Evolutionary conservation across 2,113 vertebrate species (phyloP), one percentile per base, ranked within the genome.

Genomic region (Echinops telfairi): DNA sequence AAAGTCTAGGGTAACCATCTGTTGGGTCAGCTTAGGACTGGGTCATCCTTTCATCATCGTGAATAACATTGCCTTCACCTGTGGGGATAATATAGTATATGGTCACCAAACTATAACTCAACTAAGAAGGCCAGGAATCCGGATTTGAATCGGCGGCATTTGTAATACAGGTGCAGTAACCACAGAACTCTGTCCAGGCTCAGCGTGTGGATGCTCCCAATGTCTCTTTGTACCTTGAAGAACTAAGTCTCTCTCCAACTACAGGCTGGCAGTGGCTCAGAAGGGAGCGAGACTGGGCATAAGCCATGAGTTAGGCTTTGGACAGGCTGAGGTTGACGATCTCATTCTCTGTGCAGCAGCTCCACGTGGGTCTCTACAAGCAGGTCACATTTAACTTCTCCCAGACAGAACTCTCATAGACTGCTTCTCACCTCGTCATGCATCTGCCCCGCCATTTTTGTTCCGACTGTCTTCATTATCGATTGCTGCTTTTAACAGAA

Each of bases 1-100:
- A 17, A 1, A 1, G 0, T 25, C 33, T 10, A 23, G 47, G 12
- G 31, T 3, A 0, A 58, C 9, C 1, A 0, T 0, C 5, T 0
- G 0, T 0, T 2, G 1, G n/a, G n/a, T 16, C 90, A 43, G 20
- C 16, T n/a, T 7, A 11, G 2, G 1, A 2, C 1, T 16, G 14
- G 47, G 0, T 16, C 11, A 2, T 57, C 8, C 58, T 31, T 0
- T 5, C 25, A 6, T 60, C 12, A 3, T 15, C 10, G 40, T n/a
- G 38, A 1, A 15, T 20, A 58, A 16, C 8, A 1, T 70, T 19
- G 14, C 19, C 16, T 5, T 60, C 68, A 33, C 22, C 70, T 38
- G 23, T 5, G 19, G 22, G 36, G 31, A 20, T 25, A 58, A n/a
- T 20, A 1, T 6, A 0, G 40, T 40, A 19, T 33, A 1, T 3